Base-by-base conservation (phyloP, 2,888 invertebrate species). In the Metacarcinus magister region DNA sequence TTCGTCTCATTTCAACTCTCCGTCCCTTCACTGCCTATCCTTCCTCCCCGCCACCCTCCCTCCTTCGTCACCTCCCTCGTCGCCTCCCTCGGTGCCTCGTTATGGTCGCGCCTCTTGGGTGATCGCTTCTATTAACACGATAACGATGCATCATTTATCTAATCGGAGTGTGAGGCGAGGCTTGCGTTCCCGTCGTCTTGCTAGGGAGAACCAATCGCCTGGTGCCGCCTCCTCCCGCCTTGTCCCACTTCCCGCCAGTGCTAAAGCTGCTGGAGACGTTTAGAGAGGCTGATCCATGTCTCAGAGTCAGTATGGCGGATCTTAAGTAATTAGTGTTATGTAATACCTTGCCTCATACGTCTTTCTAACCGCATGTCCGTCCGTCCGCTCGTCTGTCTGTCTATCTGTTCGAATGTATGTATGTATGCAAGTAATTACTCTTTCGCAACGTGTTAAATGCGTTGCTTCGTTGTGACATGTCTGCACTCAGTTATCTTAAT, bases 361-460 rank as follows among this genome's bases (percentile, higher is more conserved):
- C 87, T 87, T 87, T 87, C 87, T 87, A 87, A 87, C 87, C 87
- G 8, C 87, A 87, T 87, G 87, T 7, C 32, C 87, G 87, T 87
- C 28, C 75, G 4, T n/a, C 5, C 2, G 28, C 28, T 75, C 67
- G 23, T 10, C 10, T 87, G 87, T 87, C 2, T 87, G 87, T 87
- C 4, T 87, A 39, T 87, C 4, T 87, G 87, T 87, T 28, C 32
- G 82, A 32, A 32, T 82, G 82, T 82, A 4, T 82, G 82, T 82
- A 16, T 75, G 75, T 75, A 16, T 75, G 75, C 2, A 16, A 39
- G 87, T 87, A 75, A 13, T 23, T 10, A 16, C 32, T 39, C 39
- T 87, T 87, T 32, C 87, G 7, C 39, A 87, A 39, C 32, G 10
- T 16, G 39, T 28, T 87, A n/a, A 87, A 87, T 87, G 16, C 0